Base-by-base conservation (phyloP, 2,797 vertebrate genomes). In the Leucoraja ocellata region DNA sequence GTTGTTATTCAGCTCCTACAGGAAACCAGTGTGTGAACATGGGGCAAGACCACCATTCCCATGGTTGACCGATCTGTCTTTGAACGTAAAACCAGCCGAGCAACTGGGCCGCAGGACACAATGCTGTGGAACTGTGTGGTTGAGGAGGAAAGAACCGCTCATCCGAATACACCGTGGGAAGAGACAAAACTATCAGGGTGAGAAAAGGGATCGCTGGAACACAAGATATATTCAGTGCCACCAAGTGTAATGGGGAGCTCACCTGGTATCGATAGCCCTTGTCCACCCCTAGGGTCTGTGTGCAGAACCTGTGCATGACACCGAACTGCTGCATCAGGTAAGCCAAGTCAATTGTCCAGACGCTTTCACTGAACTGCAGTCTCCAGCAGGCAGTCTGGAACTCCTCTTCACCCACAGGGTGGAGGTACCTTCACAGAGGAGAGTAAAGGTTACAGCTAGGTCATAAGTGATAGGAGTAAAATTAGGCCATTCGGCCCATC, bases 231-330 rank as follows among this genome's bases (percentile, higher is more conserved):
- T 32, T 88, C 9, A 8, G 84, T 68, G 28, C 6, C 1, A 2
- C 28, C 36, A 5, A 21, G 4, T 5, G 65, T 14, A 32, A 88
- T 18, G 7, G 1, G 16, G 68, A 23, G 36, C 95, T 88, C 94
- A 99, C 99, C 98, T 99, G 98, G 94, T 98, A 98, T 95, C 96
- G 98, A 94, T 99, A 99, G 95, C 98, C 98, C 96, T 99, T 99
- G 96, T 99, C 98, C 21, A 99, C 99, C 0, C 99, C 98, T 9
- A 99, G 96, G 0, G 98, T 99, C 96, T 99, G 98, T 1, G 99
- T 99, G 95, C 97, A 99, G 95, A 99, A 99, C 93, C 97, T 97
- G 94, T 99, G 99, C 94, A 96, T 96, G 93, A 99, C 96, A 0
- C 98, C 97, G 0, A 99, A 97, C 93, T 98, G 98, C 93, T 96